Evolutionary conservation across 2,888 invertebrate species (phyloP).

Genomic region (Lasioglossum calceatum): DNA sequence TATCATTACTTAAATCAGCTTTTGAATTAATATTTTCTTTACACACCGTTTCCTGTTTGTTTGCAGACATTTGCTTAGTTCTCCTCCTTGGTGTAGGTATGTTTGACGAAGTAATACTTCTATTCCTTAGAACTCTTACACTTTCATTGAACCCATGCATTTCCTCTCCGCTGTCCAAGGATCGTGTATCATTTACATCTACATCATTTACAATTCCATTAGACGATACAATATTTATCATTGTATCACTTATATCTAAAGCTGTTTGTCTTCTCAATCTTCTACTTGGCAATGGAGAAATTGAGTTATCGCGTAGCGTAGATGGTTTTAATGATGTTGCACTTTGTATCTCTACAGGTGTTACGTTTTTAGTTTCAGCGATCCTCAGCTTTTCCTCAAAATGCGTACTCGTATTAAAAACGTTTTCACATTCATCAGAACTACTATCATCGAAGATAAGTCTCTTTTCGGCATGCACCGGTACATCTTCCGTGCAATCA

Average conservation of each 20-base stretch:
- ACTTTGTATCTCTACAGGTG: not conserved
- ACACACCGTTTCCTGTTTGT: not conserved
- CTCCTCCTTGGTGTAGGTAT: constrained; percentile 37
- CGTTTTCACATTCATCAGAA: constrained; percentile 30
- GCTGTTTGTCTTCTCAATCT: constrained; percentile 27
- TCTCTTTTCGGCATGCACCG: constrained; percentile 57
- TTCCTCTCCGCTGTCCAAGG: not conserved
- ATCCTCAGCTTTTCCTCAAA: not conserved
- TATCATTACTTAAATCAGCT: constrained; percentile 7
- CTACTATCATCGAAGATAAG: constrained; percentile 70
- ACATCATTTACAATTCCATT: not conserved
- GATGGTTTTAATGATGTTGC: not conserved
- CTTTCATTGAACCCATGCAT: not conserved
- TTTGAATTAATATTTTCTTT: constrained; percentile 37
- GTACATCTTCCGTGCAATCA: not conserved
- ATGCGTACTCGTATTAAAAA: not conserved
- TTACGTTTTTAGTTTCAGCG: not conserved
- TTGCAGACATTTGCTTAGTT: constrained; percentile 9
- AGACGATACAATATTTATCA: not conserved
- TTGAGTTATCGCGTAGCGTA: not conserved
- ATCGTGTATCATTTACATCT: not conserved
- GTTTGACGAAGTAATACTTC: constrained; percentile 42
- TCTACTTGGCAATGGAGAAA: constrained; percentile 2
- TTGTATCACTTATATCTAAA: not conserved
- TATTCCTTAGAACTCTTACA: constrained; percentile 63